Percentiles rank a stretch among this genome's conserved stretches.
phyloP scores from a whole-genome alignment of 2,888 invertebrate genomes.

The Ceraclea dissimilis region DNA sequence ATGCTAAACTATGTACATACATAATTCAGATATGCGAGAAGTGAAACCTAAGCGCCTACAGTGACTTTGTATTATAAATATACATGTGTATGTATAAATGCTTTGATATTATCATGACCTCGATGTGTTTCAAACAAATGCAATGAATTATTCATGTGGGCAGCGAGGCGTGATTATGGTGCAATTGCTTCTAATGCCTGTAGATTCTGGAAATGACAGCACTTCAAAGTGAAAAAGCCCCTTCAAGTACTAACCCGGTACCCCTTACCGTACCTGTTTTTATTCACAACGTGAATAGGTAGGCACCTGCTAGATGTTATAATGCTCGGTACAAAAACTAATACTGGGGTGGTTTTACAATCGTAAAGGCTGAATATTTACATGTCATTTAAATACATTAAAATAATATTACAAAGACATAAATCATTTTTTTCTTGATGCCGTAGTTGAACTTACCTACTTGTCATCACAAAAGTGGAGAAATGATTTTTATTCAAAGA shows the following conservation, averaged over 20 bases:
- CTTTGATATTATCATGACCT: not conserved
- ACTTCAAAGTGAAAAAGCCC: not conserved
- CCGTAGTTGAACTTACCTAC: not conserved
- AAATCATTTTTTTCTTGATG: too few species aligned
- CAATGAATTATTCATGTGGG: conserved; percentile 1
- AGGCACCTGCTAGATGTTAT: not conserved
- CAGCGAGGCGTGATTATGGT: not conserved
- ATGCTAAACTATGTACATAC: too few species aligned
- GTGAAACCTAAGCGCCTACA: too few species aligned
- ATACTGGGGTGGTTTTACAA: not conserved
- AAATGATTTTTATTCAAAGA: too few species aligned
- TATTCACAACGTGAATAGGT: not conserved
- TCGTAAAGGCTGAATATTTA: not conserved
- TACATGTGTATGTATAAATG: not conserved
- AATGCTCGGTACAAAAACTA: not conserved
- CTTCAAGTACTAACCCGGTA: too few species aligned
- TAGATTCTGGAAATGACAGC: not conserved
- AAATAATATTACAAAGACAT: not conserved
- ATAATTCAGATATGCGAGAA: too few species aligned
- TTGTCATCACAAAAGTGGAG: not conserved
- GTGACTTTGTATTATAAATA: not conserved
- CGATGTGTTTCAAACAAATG: not conserved
- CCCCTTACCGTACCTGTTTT: too few species aligned
- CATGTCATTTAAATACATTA: not conserved
- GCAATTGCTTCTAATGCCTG: not conserved